These are phyloP conservation scores for Setipinna tenuifilis DNA, from an alignment of 2,797 vertebrate species.

Conservation along the genomic window DNA sequence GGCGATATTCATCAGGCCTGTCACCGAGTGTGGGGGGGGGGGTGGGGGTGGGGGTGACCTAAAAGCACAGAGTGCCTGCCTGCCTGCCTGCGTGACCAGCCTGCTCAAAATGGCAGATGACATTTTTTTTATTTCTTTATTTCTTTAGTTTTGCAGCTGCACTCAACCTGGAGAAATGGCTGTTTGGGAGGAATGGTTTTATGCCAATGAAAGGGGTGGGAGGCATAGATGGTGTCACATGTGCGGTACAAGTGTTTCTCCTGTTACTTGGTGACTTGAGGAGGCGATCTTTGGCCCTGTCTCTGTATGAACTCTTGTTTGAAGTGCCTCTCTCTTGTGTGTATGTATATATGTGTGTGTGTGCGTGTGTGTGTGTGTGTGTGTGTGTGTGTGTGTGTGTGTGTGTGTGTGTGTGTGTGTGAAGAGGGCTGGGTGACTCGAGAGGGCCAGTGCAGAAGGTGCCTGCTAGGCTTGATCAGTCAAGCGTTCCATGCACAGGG, in stretches of 20 bases:
- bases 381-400: too few species aligned
- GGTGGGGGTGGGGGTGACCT: too few species aligned
- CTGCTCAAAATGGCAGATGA: not conserved
- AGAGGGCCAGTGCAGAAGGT: constrained; percentile 19
- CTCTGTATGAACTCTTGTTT: not conserved
- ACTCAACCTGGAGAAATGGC: not conserved
- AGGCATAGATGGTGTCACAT: not conserved
- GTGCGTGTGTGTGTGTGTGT: too few species aligned
- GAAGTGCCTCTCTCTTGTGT: not conserved
- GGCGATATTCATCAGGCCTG: not conserved
- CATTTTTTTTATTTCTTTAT: too few species aligned
- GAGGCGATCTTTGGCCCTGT: constrained; percentile 8
- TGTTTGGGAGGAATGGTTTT: not conserved
- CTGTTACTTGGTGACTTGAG: not conserved
- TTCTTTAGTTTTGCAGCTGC: not conserved
- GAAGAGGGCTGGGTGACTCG: not conserved
- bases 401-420: not conserved
- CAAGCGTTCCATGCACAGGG: not conserved
- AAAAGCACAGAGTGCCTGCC: not conserved
- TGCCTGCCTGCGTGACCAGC: not conserved
- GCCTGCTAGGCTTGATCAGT: constrained; percentile 9
- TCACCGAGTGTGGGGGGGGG: not conserved
- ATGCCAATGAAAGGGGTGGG: too few species aligned
- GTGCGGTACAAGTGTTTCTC: not conserved
- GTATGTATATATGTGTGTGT: too few species aligned